Evolutionary conservation across 2,797 vertebrate species (phyloP).

Genomic region (Gymnoscopelus braueri): DNA sequence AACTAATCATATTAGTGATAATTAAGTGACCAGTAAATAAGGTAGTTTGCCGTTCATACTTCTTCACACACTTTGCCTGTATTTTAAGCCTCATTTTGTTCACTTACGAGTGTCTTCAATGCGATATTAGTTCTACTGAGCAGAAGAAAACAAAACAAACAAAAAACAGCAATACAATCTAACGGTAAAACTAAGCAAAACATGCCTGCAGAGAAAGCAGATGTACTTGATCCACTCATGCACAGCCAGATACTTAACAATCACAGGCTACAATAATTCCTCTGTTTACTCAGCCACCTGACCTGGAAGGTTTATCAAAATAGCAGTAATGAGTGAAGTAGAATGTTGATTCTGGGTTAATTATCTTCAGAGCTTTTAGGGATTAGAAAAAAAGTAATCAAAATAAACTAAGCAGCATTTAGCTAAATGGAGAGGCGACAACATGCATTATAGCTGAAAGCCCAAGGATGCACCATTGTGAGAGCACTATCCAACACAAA

Average conservation of each 20-base stretch:
- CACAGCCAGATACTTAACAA: slow-evolving; percentile 51
- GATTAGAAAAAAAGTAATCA: slow-evolving; percentile 60
- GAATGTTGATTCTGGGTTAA: slow-evolving; percentile 67
- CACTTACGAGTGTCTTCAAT: slow-evolving; percentile 1
- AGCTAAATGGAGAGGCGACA: slow-evolving; percentile 48
- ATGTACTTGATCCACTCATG: slow-evolving; percentile 42
- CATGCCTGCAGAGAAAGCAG: slow-evolving; percentile 27
- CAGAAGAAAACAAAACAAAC: slow-evolving; percentile 11
- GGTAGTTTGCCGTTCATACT: background rate
- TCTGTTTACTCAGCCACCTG: slow-evolving; percentile 60
- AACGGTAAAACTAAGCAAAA: slow-evolving; percentile 16
- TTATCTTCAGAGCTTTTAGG: slow-evolving; percentile 67
- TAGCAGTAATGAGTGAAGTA: slow-evolving; percentile 32
- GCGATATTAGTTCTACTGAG: background rate
- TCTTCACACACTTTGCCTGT: background rate
- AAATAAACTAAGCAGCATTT: slow-evolving; percentile 46
- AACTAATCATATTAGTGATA: background rate
- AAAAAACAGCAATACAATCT: background rate
- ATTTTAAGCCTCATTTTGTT: background rate
- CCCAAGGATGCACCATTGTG: background rate
- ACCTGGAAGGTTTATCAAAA: slow-evolving; percentile 62
- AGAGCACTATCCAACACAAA: slow-evolving; percentile 22
- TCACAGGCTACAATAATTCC: slow-evolving; percentile 49
- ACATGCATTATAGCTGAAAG: slow-evolving; percentile 35
- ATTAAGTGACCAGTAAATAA: background rate